Percentiles rank a stretch among this genome's conserved stretches.
Evolutionary conservation across 2,888 invertebrate genomes (phyloP).

Genomic region (Nomada fucata): DNA sequence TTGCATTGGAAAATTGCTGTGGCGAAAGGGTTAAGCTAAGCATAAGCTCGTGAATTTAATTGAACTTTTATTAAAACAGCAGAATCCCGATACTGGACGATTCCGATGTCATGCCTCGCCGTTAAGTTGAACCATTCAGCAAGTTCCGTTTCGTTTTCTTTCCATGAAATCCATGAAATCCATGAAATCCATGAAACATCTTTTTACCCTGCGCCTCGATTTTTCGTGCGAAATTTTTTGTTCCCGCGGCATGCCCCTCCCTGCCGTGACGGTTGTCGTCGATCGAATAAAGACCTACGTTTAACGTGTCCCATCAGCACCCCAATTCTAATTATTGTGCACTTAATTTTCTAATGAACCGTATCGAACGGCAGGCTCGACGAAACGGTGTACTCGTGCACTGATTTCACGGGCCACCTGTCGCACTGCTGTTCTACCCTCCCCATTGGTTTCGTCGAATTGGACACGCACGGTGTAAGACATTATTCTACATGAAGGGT

Average conservation of each 20-base stretch:
- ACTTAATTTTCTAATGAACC: constrained; percentile 80
- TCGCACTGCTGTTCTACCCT: constrained; percentile 77
- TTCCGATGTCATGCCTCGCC: too few relatives aligned
- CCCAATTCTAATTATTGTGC: constrained; percentile 76
- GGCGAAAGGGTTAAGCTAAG: too few relatives aligned
- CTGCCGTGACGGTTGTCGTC: constrained; percentile 13
- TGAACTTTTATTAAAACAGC: too few relatives aligned
- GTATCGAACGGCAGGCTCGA: constrained; percentile 69
- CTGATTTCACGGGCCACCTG: constrained; percentile 84
- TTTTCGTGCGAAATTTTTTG: constrained; percentile 15
- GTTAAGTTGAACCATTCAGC: too few relatives aligned
- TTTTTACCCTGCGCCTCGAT: background rate
- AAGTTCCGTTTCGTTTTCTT: background rate
- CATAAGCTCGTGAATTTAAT: too few relatives aligned
- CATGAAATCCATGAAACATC: too few relatives aligned
- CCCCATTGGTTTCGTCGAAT: constrained; percentile 77
- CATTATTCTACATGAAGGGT: constrained; percentile 75
- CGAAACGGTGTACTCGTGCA: constrained; percentile 78
- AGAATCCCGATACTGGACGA: too few relatives aligned
- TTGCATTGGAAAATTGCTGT: too few relatives aligned
- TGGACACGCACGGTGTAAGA: constrained; percentile 80
- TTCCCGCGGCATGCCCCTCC: constrained; percentile 2
- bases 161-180: too few relatives aligned
- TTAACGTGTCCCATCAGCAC: constrained; percentile 63
- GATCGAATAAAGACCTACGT: constrained; percentile 46